A percentile compares a stretch with the other conserved stretches of the same genome.
phyloP scores from a whole-genome alignment of 2,797 vertebrate genomes.

The Parotocinclus haroldoi region DNA sequence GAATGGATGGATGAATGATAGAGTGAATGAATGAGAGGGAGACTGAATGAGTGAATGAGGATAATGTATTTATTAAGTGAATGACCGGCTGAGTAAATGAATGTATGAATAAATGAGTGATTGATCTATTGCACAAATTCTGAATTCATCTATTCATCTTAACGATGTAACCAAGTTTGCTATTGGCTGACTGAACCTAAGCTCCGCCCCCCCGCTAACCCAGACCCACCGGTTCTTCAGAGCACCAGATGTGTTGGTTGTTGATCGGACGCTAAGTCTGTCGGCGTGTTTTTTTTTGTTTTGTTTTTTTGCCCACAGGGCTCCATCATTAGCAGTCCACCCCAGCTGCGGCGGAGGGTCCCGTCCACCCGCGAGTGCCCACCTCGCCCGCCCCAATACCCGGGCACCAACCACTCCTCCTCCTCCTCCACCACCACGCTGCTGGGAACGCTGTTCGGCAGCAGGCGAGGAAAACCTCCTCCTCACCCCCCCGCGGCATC shows the following conservation, averaged over 20 bases:
- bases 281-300: slow-evolving; percentile 53
- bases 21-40: no score
- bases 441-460: slow-evolving; percentile 90
- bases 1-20: no score
- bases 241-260: slow-evolving; percentile 8
- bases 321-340: slow-evolving; percentile 98
- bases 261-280: slow-evolving; percentile 48
- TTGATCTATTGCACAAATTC: no score
- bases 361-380: slow-evolving; percentile 80
- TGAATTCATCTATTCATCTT: not conserved
- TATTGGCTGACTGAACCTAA: not conserved
- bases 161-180: not conserved
- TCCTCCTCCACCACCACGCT: slow-evolving; percentile 87
- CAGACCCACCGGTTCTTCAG: not conserved
- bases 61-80: no score
- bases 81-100: no score
- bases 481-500: slow-evolving; percentile 56
- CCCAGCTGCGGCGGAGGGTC: slow-evolving; percentile 88
- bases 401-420: slow-evolving; percentile 84
- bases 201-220: not conserved
- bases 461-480: slow-evolving; percentile 82
- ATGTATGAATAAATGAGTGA: no score
- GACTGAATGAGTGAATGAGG: no score
- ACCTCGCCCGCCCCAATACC: slow-evolving; percentile 75
- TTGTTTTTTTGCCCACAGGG: slow-evolving; percentile 89